phyloP scores from a whole-genome alignment of 1,140 invertebrate genomes.

The Cherax destructor region DNA sequence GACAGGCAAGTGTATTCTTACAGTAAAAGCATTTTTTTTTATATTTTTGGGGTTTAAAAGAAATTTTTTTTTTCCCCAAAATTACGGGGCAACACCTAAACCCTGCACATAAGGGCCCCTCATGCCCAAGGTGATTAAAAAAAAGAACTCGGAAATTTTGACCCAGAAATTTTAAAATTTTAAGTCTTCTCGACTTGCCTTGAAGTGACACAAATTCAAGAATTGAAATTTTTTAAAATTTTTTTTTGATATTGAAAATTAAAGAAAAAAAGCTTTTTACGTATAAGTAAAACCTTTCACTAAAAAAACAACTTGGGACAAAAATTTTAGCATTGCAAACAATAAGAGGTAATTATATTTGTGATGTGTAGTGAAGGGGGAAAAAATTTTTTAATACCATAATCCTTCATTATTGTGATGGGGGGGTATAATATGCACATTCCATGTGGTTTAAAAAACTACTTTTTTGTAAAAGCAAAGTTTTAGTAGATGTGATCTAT shows the following conservation, averaged over 20 bases:
- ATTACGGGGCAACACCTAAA: conserved; percentile 29
- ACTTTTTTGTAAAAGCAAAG: too few relatives aligned
- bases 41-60: not conserved
- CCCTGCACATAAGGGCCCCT: conserved; percentile 32
- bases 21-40: not conserved
- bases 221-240: not conserved
- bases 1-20: not conserved
- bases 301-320: too few relatives aligned
- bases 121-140: conserved; percentile 60
- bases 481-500: not conserved
- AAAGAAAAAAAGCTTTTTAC: too few relatives aligned
- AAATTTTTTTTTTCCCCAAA: not conserved
- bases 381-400: not conserved
- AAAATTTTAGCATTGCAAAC: too few relatives aligned
- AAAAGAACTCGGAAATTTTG: conserved; percentile 62
- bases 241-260: not conserved
- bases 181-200: conserved; percentile 67
- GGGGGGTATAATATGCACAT: not conserved
- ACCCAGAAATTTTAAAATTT: conserved; percentile 71
- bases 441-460: not conserved
- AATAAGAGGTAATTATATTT: not conserved
- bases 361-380: not conserved
- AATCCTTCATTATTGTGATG: not conserved
- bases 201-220: conserved; percentile 6
- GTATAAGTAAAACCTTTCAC: not conserved